Evolutionary conservation across 2,888 invertebrate species (phyloP), one percentile per base, ranked within the genome.

Genomic region (Eupsilia transversa): DNA sequence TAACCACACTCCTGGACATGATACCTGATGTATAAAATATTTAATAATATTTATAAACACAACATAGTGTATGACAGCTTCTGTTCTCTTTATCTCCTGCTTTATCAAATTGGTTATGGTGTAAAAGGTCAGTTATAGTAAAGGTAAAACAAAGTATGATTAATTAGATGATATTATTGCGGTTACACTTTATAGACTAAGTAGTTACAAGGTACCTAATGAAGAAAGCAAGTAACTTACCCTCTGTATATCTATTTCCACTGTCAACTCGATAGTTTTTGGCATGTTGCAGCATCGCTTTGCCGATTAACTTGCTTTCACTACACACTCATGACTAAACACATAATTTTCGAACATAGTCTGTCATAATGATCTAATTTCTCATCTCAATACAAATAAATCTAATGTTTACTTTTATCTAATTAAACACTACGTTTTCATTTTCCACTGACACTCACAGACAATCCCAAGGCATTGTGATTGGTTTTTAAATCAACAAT

Each of bases 1-100:
- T 46, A 98, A 94, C 98, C 98, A 98, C 23, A 98, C 98, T 49
- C 98, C 98, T n/a, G 98, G 98, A 92, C 98, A 98, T 74, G 98
- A 97, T 43, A 98, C 97, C 98, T 98, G 86, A 14, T 0, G 3
- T 92, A 65, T 52, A 64, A 33, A 52, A 64, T 23, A 27, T 12
- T 57, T 46, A 41, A 20, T n/a, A 14, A 60, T 46, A 30, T 27
- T 14, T 49, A 33, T 54, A 7, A 76, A 35, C 12, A 6, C 5
- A 46, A 33, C 52, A 43, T 60, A 17, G 4, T n/a, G 3, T 2
- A 23, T 17, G 4, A 7, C 1, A 41, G 27, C 4, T 70, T 73
- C 2, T 46, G 23, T 9, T 10, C n/a, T n/a, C n/a, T n/a, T n/a
- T n/a, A n/a, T n/a, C n/a, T n/a, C n/a, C n/a, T n/a, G 17, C 27